A percentile compares a stretch with the other conserved stretches of the same genome.
phyloP scores from a whole-genome alignment of 2,113 vertebrate genomes.

The Columbina picui region DNA sequence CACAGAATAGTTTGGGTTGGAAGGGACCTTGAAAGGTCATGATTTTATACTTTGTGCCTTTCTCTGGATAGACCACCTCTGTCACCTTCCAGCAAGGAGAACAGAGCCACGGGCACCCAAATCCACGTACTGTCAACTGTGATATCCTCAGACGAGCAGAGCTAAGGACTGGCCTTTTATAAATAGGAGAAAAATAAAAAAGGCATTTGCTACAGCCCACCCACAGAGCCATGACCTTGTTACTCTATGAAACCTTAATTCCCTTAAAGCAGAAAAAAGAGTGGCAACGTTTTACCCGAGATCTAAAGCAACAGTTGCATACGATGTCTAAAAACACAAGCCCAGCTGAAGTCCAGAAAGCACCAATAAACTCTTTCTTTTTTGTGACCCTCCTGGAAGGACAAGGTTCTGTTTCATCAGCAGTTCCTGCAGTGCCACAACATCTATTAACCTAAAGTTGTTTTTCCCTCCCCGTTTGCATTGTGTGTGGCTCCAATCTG shows the following conservation, averaged over 20 bases:
- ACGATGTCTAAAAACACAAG: background rate
- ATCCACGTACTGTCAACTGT: background rate
- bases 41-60: background rate
- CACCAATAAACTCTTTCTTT: background rate
- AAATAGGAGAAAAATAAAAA: too few species aligned
- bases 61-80: background rate
- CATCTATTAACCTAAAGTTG: background rate
- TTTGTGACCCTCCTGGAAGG: constrained; percentile 8
- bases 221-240: background rate
- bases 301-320: background rate
- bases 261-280: background rate
- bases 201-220: background rate
- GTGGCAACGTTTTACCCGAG: background rate
- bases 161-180: background rate
- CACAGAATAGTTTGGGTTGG: too few species aligned
- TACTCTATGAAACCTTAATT: background rate
- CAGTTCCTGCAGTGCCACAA: background rate
- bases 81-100: background rate
- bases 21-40: too few species aligned
- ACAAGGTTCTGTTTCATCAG: constrained; percentile 11
- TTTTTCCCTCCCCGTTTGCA: background rate
- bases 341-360: background rate
- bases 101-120: background rate
- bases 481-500: background rate
- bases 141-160: background rate